phyloP scores from a whole-genome alignment of 1,140 invertebrate species.

The Neuroterus valhalla region DNA sequence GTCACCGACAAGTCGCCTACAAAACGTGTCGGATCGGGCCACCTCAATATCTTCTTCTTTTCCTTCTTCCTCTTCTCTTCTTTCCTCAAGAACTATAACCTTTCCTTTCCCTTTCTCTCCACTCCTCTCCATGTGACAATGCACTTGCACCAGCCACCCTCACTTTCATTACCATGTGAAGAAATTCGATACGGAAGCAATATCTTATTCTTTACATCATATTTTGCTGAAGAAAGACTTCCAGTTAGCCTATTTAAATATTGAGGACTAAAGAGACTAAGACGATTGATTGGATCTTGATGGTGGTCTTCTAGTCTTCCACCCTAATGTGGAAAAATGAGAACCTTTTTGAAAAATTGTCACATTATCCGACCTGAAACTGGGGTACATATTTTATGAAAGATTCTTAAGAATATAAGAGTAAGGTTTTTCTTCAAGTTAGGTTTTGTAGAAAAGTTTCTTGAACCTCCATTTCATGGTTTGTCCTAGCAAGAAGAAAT shows the following conservation, averaged over 20 bases:
- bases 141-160: neutral
- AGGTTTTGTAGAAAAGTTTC: no score
- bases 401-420: neutral
- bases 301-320: neutral
- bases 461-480: no score
- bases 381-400: constrained; percentile 3
- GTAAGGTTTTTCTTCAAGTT: no score
- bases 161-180: constrained; percentile 13
- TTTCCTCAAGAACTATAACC: no score
- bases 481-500: no score
- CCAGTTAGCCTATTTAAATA: neutral
- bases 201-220: neutral
- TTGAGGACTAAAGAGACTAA: neutral
- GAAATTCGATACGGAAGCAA: constrained; percentile 2
- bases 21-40: neutral
- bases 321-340: neutral
- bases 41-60: neutral
- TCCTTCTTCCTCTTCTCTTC: no score
- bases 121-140: neutral
- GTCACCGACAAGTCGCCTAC: neutral
- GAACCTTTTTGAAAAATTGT: neutral
- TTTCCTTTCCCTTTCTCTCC: neutral
- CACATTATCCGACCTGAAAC: neutral
- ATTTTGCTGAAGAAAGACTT: neutral
- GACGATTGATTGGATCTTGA: neutral